These are phyloP conservation scores for Dusona sp. DNA, from an alignment of 2,888 invertebrate species.

Conservation along the genomic window DNA sequence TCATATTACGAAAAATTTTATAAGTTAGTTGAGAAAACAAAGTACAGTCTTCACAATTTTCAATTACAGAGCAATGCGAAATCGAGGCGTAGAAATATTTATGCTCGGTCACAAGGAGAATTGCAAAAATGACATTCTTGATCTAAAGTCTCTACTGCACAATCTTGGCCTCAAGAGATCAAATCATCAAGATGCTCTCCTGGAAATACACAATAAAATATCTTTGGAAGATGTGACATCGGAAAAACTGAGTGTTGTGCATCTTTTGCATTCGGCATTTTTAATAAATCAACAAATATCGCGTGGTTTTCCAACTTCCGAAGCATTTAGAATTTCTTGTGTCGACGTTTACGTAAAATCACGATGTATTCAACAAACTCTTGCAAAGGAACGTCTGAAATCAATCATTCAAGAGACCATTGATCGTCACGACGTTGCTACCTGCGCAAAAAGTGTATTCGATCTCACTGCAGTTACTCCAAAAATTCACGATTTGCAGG, in stretches of 20 bases:
- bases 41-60: conserved; percentile 9
- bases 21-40: not conserved
- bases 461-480: conserved; percentile 81
- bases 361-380: conserved; percentile 84
- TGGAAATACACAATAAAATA: conserved; percentile 85
- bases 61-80: conserved; percentile 95
- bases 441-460: conserved; percentile 72
- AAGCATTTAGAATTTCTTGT: conserved; percentile 87
- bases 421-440: conserved; percentile 81
- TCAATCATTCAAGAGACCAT: conserved; percentile 86
- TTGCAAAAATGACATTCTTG: conserved; percentile 79
- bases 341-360: conserved; percentile 89
- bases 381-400: conserved; percentile 84
- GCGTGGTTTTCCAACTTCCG: conserved; percentile 86
- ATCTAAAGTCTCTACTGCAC: conserved; percentile 86
- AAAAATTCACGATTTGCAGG: conserved; percentile 85
- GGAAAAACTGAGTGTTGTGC: conserved; percentile 87
- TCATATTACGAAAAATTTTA: not conserved
- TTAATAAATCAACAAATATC: conserved; percentile 88
- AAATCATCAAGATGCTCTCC: conserved; percentile 84
- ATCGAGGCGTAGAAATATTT: conserved; percentile 97
- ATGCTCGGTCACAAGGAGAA: conserved; percentile 84
- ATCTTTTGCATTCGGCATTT: conserved; percentile 88
- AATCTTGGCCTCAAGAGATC: conserved; percentile 85
- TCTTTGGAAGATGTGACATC: conserved; percentile 83